These are phyloP conservation scores for Pipistrellus nathusii DNA, from an alignment of 2,797 vertebrate species.

Conservation along the genomic window DNA sequence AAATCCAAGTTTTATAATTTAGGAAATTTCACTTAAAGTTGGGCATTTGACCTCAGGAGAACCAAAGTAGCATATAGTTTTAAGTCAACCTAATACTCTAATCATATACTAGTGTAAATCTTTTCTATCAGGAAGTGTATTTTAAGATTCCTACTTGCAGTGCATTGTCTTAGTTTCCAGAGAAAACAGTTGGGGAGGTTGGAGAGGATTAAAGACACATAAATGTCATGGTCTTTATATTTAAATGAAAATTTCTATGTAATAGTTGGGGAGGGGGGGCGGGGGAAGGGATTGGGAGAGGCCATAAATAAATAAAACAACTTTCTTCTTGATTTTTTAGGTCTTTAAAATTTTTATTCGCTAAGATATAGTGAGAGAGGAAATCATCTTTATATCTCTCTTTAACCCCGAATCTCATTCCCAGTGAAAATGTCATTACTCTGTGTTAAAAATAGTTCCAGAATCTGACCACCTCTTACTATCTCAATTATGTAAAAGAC, in stretches of 20 bases:
- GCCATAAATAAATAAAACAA: not conserved
- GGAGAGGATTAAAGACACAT: not conserved
- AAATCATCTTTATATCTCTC: not conserved
- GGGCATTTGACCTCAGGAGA: not conserved
- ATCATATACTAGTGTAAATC: not conserved
- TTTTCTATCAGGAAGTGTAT: not conserved
- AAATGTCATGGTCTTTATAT: not conserved
- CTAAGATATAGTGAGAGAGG: not conserved
- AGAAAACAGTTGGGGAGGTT: not conserved
- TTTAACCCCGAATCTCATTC: not conserved
- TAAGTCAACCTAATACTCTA: not conserved
- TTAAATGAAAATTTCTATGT: conserved; percentile 19
- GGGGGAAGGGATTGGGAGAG: rapidly evolving
- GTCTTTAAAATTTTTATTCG: conserved; percentile 1
- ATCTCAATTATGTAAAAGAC: not conserved
- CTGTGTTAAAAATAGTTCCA: not conserved
- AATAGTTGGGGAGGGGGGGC: not conserved
- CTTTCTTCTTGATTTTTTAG: not conserved
- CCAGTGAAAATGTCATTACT: not conserved
- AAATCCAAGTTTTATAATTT: not conserved
- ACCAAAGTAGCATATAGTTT: not conserved
- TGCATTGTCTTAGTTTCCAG: not conserved
- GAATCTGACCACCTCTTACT: not conserved
- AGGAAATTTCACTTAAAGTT: not conserved
- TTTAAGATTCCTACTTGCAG: not conserved